Conservation (phyloP, 2,888 invertebrate genomes). For the Timema cristinae region DNA sequence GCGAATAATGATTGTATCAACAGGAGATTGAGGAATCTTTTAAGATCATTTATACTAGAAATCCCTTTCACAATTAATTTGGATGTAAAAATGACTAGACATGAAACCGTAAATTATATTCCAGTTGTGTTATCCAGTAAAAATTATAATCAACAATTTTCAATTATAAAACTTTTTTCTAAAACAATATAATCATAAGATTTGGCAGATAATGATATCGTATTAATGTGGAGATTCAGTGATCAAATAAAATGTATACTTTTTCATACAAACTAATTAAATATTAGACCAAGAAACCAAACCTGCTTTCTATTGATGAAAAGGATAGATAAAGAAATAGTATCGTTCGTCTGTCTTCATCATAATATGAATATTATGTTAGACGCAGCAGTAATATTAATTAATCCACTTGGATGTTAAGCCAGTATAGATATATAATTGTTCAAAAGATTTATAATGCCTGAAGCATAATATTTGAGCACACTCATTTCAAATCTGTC, state of each 20-base stretch:
- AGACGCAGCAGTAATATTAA: slow-evolving; percentile 19
- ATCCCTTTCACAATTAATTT: too few species aligned
- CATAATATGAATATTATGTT: slow-evolving; percentile 29
- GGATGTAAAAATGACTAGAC: slow-evolving; percentile 4
- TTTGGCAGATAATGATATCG: slow-evolving; percentile 23
- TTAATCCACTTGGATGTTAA: not conserved
- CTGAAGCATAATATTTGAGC: too few species aligned
- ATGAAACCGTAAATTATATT: slow-evolving; percentile 12
- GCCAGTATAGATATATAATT: not conserved
- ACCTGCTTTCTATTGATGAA: too few species aligned
- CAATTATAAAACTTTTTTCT: slow-evolving; percentile 24
- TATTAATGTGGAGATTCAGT: slow-evolving; percentile 20
- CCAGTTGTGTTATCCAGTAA: slow-evolving; percentile 20
- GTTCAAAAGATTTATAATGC: not conserved
- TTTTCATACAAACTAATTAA: slow-evolving; percentile 27
- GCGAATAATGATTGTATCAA: too few species aligned
- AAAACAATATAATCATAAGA: slow-evolving; percentile 23
- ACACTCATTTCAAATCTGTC: not conserved
- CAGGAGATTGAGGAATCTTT: too few species aligned
- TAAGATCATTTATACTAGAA: too few species aligned
- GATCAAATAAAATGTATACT: slow-evolving; percentile 29
- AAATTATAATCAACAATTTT: slow-evolving; percentile 21
- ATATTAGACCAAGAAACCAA: slow-evolving; percentile 13
- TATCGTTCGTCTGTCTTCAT: slow-evolving; percentile 27
- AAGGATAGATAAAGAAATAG: slow-evolving; percentile 20